Conservation (phyloP, 2,113 vertebrate species). For the Varanus komodoensis region DNA sequence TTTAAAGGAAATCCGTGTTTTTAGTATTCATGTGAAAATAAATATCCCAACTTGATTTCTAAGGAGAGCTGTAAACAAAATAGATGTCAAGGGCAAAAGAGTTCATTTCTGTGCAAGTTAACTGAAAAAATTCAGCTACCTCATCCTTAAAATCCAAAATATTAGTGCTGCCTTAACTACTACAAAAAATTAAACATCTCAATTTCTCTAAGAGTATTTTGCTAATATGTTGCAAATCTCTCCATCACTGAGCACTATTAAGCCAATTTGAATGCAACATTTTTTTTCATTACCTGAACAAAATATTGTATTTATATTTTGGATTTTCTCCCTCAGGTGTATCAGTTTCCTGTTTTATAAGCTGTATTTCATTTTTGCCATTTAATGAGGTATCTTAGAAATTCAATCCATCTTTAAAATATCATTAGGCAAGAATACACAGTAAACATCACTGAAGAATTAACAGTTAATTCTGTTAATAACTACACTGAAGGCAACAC, state of each 20-base stretch:
- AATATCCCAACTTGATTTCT: neutral
- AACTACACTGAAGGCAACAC: neutral
- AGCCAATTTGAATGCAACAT: neutral
- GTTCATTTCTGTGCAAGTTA: neutral
- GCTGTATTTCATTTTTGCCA: neutral
- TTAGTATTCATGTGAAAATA: neutral
- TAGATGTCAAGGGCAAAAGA: neutral
- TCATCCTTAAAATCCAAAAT: neutral
- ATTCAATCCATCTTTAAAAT: neutral
- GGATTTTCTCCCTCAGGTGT: neutral
- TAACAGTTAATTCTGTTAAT: slow-evolving; percentile 15
- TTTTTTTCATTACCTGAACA: neutral
- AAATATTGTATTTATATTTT: neutral
- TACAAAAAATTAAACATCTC: neutral
- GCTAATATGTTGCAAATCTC: slow-evolving; percentile 2
- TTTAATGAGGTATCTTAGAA: neutral
- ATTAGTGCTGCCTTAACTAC: neutral
- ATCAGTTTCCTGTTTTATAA: neutral
- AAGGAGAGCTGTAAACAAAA: neutral
- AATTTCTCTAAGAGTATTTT: neutral
- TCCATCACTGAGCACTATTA: slow-evolving; percentile 3
- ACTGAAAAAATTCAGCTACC: neutral
- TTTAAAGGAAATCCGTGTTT: too few species aligned
- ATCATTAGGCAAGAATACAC: neutral
- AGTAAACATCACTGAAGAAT: neutral